Evolutionary conservation across 2,888 invertebrate genomes (phyloP), one percentile per base, ranked within the genome.

Genomic region (Sceliomorpha sp.): DNA sequence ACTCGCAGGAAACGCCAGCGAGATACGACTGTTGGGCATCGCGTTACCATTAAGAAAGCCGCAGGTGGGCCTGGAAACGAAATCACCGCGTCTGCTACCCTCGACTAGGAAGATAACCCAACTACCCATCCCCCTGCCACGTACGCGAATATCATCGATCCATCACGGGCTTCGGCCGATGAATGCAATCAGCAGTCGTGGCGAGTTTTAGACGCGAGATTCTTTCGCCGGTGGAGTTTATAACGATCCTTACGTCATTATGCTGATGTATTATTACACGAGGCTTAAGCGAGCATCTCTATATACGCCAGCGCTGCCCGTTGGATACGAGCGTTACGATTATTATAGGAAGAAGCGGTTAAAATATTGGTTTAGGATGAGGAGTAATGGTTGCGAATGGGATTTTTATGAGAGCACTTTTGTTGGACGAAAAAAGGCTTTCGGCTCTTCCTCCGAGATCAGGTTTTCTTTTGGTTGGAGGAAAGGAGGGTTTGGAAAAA

Each of bases 41-140:
- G 32, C 5, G 10, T 10, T 77, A 78, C 76, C 75, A 77, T 81
- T 79, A 77, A 68, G 70, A 58, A 66, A 74, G 47, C 76, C 62
- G 73, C 75, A 76, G 79, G 79, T 73, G 77, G 73, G 66, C 75
- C n/a, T 45, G 59, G 47, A 67, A 72, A 72, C 60, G 60, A 72
- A 72, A 70, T 58, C 70, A 58, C 66, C 60, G 56, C 63, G 51
- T n/a, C n/a, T n/a, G n/a, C 53, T 59, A 68, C 50, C 56, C 67
- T 75, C 74, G 67, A 70, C 63, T 70, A 63, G 72, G 47, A 40
- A 50, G 51, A 66, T 59, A 59, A 55, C 55, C 55, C 10, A 37
- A 44, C 42, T 17, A 50, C 36, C 48, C 26, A 40, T n/a, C n/a
- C n/a, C n/a, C n/a, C 20, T 20, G 5, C 20, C 20, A 5, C 5